These are phyloP conservation scores for Leptura quadrifasciata DNA, from an alignment of 2,888 invertebrate genomes.

Conservation along the genomic window DNA sequence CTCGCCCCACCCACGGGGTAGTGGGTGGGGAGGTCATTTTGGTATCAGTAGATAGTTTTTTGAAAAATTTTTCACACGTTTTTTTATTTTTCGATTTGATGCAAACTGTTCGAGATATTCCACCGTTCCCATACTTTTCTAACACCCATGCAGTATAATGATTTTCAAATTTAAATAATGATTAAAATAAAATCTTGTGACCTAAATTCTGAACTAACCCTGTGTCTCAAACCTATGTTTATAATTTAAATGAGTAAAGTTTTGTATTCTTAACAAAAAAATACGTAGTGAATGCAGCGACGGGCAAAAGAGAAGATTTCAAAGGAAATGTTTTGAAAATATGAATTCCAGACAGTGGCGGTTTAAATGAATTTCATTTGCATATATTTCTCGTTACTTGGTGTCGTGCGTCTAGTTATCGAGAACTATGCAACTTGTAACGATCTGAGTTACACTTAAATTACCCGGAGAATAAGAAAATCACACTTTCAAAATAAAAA, in stretches of 20 bases:
- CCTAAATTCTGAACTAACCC: neutral
- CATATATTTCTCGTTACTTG: slow-evolving; percentile 72
- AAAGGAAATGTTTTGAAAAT: slow-evolving; percentile 64
- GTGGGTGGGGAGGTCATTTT: too few species aligned
- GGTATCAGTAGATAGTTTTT: too few species aligned
- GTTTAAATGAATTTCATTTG: slow-evolving; percentile 71
- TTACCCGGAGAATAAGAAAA: neutral
- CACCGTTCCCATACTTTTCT: too few species aligned
- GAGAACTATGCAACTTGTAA: slow-evolving; percentile 61
- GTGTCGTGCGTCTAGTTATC: slow-evolving; percentile 67
- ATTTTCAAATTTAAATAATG: neutral
- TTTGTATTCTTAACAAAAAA: slow-evolving; percentile 8
- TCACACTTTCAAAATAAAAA: neutral
- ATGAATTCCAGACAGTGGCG: slow-evolving; percentile 70
- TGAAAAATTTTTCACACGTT: too few species aligned
- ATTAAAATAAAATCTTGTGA: neutral
- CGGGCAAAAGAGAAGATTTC: slow-evolving; percentile 22
- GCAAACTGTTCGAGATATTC: too few species aligned
- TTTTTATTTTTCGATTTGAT: too few species aligned
- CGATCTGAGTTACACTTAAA: slow-evolving; percentile 38
- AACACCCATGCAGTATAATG: too few species aligned
- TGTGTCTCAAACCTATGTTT: neutral
- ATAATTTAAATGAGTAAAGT: neutral
- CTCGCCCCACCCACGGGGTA: too few species aligned
- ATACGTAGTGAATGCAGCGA: neutral